Evolutionary conservation across 1,140 invertebrate species (phyloP), one percentile per base, ranked within the genome.

Genomic region (Metopolophium dirhodum): DNA sequence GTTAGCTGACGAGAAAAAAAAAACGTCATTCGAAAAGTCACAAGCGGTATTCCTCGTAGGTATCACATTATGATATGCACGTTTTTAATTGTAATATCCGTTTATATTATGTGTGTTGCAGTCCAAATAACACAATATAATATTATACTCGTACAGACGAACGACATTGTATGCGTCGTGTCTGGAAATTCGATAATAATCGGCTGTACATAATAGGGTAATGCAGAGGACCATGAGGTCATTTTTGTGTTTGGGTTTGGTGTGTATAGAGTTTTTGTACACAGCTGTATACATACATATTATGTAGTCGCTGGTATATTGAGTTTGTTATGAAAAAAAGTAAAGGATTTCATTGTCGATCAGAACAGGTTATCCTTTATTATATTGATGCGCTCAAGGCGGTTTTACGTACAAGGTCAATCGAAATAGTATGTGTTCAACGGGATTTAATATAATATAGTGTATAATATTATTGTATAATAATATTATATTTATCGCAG

Each of bases 281-380:
- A 18, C n/a, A 18, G 4, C 4, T 14, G 14, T 68, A 18, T 68
- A n/a, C 6, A 51, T 47, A 47, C 11, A 18, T 54, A 54, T 51
- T 20, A 51, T 51, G 3, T 18, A n/a, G 61, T 35, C 61, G 14
- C 61, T 68, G 30, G 30, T 61, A 68, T 4, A 30, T 68, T 18
- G 61, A 77, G 61, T 77, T 77, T 7, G n/a, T 77, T 77, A 35
- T 77, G 61, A 77, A n/a, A 77, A 54, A 77, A 77, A n/a, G 61
- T 35, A 77, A 77, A 77, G n/a, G 61, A 77, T n/a, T 77, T 77
- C 61, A 68, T 68, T 68, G 61, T 68, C 61, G 61, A 68, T 68
- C 61, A 18, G 18, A 77, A 77, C 61, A 77, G 61, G 61, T 77
- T n/a, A 77, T n/a, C 61, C 14, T 77, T 77, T 77, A 77, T 77